Evolutionary conservation across 2,113 vertebrate genomes (phyloP), one percentile per base, ranked within the genome.

Genomic region (Illadopsis cleaveri): DNA sequence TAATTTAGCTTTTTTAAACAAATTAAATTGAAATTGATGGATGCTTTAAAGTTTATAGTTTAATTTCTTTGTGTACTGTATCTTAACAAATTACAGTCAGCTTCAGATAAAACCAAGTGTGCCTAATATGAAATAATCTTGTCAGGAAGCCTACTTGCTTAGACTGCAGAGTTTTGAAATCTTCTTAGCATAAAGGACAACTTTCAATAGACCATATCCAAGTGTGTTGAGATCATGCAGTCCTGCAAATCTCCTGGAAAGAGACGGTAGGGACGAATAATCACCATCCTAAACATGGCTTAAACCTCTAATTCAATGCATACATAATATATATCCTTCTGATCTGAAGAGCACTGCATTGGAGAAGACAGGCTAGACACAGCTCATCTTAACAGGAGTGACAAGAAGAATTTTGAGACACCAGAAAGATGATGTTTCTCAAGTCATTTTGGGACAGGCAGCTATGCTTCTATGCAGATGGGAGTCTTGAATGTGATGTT

Each of bases 1-100:
- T 89, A 96, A 96, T 96, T 76, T 71, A 86, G 94, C 81, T 97
- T 96, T 97, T 92, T 89, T n/a, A 96, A 96, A 96, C 79, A 97
- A 97, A 97, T 96, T 86, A 89, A 89, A 91, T 62, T 69, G 86
- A 80, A 88, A 89, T 94, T 96, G 97, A 97, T 96, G 62, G 80
- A 66, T 92, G 56, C 72, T 94, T 94, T 89, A 56, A 95, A 95
- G 64, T 95, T 94, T 89, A 86, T 89, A 31, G 57, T 85, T 76
- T 65, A 86, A 76, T 93, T 91, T 96, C 82, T 93, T 96, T 97
- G 81, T 96, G 90, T 94, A 85, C 53, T 4, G 3, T 86, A 94
- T 87, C 82, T 96, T 94, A 92, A 78, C 47, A 88, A 96, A 95
- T 92, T 81, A 47, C 50, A 62, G 71, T 62, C 91, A 84, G 72